Evolutionary conservation across 2,113 vertebrate genomes (phyloP), one percentile per base, ranked within the genome.

Genomic region (Xiphophorus couchianus): DNA sequence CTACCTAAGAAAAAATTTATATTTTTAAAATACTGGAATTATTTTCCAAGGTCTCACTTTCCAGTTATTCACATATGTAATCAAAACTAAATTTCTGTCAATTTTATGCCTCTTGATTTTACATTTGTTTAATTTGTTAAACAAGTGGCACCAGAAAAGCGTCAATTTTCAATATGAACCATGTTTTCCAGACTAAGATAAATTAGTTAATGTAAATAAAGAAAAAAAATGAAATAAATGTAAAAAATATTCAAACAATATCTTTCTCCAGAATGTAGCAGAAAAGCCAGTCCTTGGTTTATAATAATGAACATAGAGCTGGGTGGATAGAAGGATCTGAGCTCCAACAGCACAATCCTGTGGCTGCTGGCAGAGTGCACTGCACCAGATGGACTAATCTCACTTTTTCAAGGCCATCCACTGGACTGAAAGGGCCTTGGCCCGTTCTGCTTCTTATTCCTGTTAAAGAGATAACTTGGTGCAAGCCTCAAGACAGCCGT

Each of bases 381-480:
- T 30, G 76, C 76, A 88, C 81, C 92, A 92, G 86, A 90, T 90
- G 87, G 82, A 88, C 86, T 89, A 91, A 91, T 91, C 87, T 88
- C 62, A 69, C 79, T 82, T 80, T 83, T 88, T 86, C 87, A 92
- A 90, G 91, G 89, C 86, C 83, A 71, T 87, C 70, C 80, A 31
- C 82, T 83, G 86, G 84, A 84, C 87, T 88, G 90, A 83, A 81
- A 85, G 81, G 65, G 66, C 81, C 83, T 81, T 54, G 74, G 71
- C 80, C 83, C 83, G 85, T 75, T 82, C 85, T 83, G 65, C 65
- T 75, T 86, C 86, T 89, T 39, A 54, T 14, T 73, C 58, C 68
- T 82, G 75, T 37, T 11, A 80, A 81, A 81, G 69, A 86, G 83
- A 84, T 86, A 75, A 65, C 76, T 66, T 51, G 37, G 81, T 28